Conservation (phyloP, 2,888 invertebrate genomes). For the Eustalomyia histrio region DNA sequence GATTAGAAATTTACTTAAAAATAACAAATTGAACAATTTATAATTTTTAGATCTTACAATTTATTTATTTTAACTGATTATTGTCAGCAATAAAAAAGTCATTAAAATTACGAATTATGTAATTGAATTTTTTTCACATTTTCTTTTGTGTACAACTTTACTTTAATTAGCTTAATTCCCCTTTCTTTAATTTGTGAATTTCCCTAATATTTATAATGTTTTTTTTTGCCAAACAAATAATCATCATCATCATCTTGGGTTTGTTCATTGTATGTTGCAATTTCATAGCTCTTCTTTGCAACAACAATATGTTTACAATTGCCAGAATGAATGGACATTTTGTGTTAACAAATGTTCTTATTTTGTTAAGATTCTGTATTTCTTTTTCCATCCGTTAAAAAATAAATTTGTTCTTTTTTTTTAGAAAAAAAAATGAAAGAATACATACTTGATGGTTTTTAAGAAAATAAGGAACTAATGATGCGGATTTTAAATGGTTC, state of each 20-base stretch:
- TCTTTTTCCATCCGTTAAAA: conserved; percentile 16
- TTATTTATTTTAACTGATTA: no score
- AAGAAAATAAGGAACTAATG: conserved; percentile 50
- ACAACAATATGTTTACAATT: conserved; percentile 54
- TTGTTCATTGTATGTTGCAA: conserved; percentile 20
- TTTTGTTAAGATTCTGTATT: conserved; percentile 39
- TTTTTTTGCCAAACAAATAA: background rate
- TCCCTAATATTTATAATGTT: background rate
- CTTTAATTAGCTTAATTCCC: no score
- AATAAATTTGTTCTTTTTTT: conserved; percentile 41
- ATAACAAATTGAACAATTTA: no score
- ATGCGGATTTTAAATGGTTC: conserved; percentile 33
- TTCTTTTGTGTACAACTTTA: no score
- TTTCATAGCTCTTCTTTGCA: conserved; percentile 8
- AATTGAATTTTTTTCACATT: no score
- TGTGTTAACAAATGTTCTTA: conserved; percentile 31
- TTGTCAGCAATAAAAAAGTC: no score
- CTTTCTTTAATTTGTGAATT: background rate
- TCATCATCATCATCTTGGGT: conserved; percentile 12
- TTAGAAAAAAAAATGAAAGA: conserved; percentile 9
- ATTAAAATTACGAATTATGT: no score
- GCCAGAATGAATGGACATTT: conserved; percentile 41
- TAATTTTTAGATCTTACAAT: no score
- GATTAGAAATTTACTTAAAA: no score
- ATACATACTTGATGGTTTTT: conserved; percentile 35